phyloP scores from a whole-genome alignment of 2,797 vertebrate species.

The Dromococcyx pavoninus region DNA sequence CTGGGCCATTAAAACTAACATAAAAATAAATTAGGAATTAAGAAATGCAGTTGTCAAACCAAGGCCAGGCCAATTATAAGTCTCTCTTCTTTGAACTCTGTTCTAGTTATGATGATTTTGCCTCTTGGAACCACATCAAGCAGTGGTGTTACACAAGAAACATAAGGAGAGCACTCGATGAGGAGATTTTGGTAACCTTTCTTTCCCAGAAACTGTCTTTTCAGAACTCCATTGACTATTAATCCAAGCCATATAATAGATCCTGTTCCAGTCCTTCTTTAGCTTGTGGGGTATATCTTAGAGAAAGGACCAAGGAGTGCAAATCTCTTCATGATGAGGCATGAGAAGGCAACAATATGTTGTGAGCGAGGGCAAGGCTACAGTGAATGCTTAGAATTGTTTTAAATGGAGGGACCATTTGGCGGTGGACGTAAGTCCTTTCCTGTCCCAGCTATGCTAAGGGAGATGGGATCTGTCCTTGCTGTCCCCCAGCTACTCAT shows the following conservation, averaged over 20 bases:
- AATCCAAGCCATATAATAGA: neutral
- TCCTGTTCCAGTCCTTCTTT: neutral
- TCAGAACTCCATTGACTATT: neutral
- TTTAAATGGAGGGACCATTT: neutral
- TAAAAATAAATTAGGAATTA: constrained; percentile 14
- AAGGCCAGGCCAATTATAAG: neutral
- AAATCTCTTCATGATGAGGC: neutral
- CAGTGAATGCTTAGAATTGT: neutral
- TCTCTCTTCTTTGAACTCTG: constrained; percentile 9
- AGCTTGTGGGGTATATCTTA: neutral
- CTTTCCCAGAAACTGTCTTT: neutral
- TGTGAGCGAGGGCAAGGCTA: neutral
- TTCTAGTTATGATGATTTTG: constrained; percentile 9
- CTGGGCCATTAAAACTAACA: constrained; percentile 6
- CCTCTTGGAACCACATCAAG: neutral
- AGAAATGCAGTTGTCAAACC: constrained; percentile 23
- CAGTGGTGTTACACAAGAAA: neutral
- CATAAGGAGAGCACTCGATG: neutral
- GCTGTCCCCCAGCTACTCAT: neutral
- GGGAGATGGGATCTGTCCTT: neutral
- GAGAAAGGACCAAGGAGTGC: neutral
- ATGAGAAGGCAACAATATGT: neutral
- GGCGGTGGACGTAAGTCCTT: neutral
- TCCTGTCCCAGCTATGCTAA: neutral
- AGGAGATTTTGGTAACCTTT: neutral